Conservation (phyloP, 2,797 vertebrate species). For the Nothura maculosa region DNA sequence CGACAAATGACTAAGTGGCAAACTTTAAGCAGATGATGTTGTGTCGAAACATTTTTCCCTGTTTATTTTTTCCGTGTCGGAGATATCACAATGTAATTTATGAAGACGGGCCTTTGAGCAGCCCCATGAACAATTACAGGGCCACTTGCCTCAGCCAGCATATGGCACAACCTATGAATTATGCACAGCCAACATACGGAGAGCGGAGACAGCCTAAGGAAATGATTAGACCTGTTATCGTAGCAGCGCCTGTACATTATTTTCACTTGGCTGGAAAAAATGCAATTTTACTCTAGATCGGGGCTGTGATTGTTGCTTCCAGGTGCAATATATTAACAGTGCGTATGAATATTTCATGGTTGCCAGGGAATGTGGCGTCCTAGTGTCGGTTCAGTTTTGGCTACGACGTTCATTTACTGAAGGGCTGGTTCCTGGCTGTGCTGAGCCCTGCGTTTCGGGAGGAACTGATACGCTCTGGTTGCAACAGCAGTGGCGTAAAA, state of each 20-base stretch:
- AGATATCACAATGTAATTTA: slow-evolving; percentile 56
- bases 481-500: slow-evolving; percentile 5
- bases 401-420: background rate
- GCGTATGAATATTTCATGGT: slow-evolving; percentile 48
- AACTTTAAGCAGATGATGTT: slow-evolving; percentile 71
- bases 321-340: slow-evolving; percentile 30
- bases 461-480: background rate
- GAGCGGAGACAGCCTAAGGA: slow-evolving; percentile 57
- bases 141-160: slow-evolving; percentile 61
- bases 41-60: slow-evolving; percentile 60
- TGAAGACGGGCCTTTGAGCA: slow-evolving; percentile 39
- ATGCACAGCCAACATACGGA: slow-evolving; percentile 71
- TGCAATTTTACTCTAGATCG: slow-evolving; percentile 15
- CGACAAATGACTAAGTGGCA: slow-evolving; percentile 59
- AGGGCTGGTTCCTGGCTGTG: background rate
- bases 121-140: slow-evolving; percentile 45
- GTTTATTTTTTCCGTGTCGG: slow-evolving; percentile 42
- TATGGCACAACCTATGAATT: slow-evolving; percentile 77
- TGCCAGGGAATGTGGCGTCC: slow-evolving; percentile 16
- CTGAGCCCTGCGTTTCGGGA: background rate
- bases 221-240: slow-evolving; percentile 32
- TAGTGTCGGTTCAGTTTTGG: background rate
- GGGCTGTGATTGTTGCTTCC: background rate
- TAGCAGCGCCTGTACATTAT: slow-evolving; percentile 28
- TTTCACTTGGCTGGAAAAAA: slow-evolving; percentile 56